Evolutionary conservation across 2,797 vertebrate species (phyloP), one percentile per base, ranked within the genome.

Genomic region (Myotis myotis): DNA sequence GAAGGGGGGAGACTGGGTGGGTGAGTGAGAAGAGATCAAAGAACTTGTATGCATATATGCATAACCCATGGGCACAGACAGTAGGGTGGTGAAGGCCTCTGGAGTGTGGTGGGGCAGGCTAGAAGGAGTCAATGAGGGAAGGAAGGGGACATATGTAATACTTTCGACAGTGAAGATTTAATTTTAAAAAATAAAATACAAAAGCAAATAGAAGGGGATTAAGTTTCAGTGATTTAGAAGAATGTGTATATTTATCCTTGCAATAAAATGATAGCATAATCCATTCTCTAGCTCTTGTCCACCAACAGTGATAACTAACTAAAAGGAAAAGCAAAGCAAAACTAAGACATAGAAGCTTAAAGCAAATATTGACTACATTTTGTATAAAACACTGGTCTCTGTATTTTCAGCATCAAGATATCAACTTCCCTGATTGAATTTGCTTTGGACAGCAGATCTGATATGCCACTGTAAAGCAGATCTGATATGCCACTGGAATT

Each of bases 401-500:
- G n/a, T 96, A 71, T 91, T 57, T 89, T 93, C 87, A 95, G 60
- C 62, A 55, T 36, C 75, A 79, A 49, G 19, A 28, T 57, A 23
- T 55, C 91, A 75, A 4, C 22, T 87, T 78, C 25, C 13, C 4
- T 91, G 36, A 17, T 49, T 92, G 82, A 87, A 68, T 83, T 90
- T 78, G 0, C 81, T 95, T 92, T 74, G 89, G 13, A 1, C 44
- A 89, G 87, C 80, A 82, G 93, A 96, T 53, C 55, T 92, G 49
- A 92, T 60, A 98, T 98, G 98, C 97, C 60, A 9, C 76, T 94
- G 74, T 95, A 96, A 91, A 87, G 9, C 81, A 88, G 93, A 96
- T 53, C 57, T 93, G 49, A 92, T 60, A 98, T 98, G 98, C 97
- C 98, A 71, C 88, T 98, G 92, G 94, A 97, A 0, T 96, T 98